Base-by-base conservation (phyloP, 2,797 vertebrate genomes). In the Cuculus canorus region DNA sequence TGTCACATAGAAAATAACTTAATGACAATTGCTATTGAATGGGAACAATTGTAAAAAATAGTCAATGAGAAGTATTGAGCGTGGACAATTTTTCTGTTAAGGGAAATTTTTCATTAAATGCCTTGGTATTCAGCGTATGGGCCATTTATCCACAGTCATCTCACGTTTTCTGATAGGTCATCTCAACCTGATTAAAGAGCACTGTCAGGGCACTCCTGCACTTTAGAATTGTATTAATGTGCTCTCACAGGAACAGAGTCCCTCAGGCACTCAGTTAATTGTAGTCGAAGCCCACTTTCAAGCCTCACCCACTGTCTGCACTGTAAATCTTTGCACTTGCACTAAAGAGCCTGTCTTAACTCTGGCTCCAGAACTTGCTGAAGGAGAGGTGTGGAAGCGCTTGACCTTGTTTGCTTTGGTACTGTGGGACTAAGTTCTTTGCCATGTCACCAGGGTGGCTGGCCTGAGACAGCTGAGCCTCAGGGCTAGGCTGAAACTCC, bases 21-120 rank as follows among this genome's bases (percentile, higher is more conserved):
- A 98, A 95, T 95, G 97, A 96, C 96, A 97, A 95, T 97, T 96
- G 96, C 77, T 97, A 96, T 97, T 98, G 98, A 98, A 93, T 92
- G 94, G 92, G 85, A 85, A 14, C 88, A 96, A 97, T 97, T 96
- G 96, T 95, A 94, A 96, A 97, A n/a, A 95, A 97, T 94, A 96
- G 93, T 96, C 95, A 96, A 92, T 96, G 95, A 94, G 96, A 59
- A 93, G 89, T 96, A 97, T 92, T 87, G 96, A 97, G 96, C 94
- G 37, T 84, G 86, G 76, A 80, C 95, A 84, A 90, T 75, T 80
- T 94, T 95, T 86, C 89, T 73, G 82, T 90, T 93, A 82, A 43
- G 73, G 76, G 61, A 69, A 86, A 81, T 78, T 94, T 96, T 94
- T 92, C 70, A 71, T 83, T 72, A 95, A 94, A 78, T 84, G 64